phyloP scores from a whole-genome alignment of 2,797 vertebrate species.

The Anolis apletophallus region DNA sequence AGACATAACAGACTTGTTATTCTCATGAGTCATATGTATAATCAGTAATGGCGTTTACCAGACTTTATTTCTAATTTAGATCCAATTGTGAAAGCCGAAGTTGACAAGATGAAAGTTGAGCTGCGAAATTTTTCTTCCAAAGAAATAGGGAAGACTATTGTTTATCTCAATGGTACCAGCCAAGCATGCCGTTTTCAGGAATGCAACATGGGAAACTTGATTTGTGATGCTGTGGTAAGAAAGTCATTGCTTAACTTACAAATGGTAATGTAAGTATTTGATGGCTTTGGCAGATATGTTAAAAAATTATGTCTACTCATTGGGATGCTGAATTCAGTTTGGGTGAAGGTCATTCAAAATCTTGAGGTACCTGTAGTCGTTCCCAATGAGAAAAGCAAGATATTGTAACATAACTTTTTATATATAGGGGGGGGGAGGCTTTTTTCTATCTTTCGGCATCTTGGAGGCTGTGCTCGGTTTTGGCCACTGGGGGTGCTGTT shows the following conservation, averaged over 20 bases:
- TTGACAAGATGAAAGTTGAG: conserved; percentile 82
- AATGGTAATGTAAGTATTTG: neutral
- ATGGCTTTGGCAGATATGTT: neutral
- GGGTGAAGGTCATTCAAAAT: neutral
- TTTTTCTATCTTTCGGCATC: neutral
- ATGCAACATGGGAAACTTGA: conserved; percentile 94
- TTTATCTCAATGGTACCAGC: conserved; percentile 88
- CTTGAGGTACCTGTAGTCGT: neutral
- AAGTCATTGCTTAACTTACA: neutral
- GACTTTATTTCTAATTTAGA: conserved; percentile 76
- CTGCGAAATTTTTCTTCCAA: conserved; percentile 83
- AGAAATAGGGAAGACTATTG: conserved; percentile 86
- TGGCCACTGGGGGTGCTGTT: too few species aligned
- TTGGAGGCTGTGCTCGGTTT: too few species aligned
- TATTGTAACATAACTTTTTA: neutral
- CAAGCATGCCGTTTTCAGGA: conserved; percentile 87
- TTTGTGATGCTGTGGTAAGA: conserved; percentile 93
- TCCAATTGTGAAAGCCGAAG: conserved; percentile 80
- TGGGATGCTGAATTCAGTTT: too few species aligned
- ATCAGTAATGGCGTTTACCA: neutral
- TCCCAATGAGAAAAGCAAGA: neutral
- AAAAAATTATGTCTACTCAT: neutral
- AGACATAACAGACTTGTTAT: neutral
- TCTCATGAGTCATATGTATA: neutral
- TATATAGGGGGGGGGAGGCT: neutral